Evolutionary conservation across 2,888 invertebrate genomes (phyloP), one percentile per base, ranked within the genome.

Genomic region (Deilephila porcellus): DNA sequence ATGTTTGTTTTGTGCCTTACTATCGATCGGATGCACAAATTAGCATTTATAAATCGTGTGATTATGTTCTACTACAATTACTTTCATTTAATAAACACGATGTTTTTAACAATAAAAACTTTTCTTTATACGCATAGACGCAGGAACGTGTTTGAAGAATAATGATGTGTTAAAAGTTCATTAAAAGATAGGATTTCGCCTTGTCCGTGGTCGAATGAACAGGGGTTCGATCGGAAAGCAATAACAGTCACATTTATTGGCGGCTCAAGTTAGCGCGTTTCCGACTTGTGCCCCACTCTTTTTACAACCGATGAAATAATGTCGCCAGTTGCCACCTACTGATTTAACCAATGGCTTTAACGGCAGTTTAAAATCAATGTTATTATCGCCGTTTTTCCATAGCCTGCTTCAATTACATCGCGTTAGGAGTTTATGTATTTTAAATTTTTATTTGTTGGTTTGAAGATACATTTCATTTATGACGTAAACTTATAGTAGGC

Each of bases 221-320:
- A 73, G 71, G 71, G 76, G 71, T 70, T 76, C 75, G 74, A 81
- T 81, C 78, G 79, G 78, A 78, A 81, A 81, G 76, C 75, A 81
- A 83, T 83, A 82, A 82, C 67, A 67, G 67, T 67, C 81, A 83
- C 79, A 76, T 79, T 59, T 74, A 73, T 70, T 76, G 74, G 76
- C 73, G 74, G 74, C 74, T 78, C 79, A 76, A 82, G 78, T 77
- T 77, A 75, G 74, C 78, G 75, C 37, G 76, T 74, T 80, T 78
- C 77, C 77, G 77, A 74, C 60, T 60, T 74, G 63, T 70, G 53
- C 37, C 67, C 14, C 52, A 52, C 67, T 67, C 67, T 67, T 64
- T 60, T 64, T 67, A 67, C 67, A 67, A 67, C 52, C 67, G 52
- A 67, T 67, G 67, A 67, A 67, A 67, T 52, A 52, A 67, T 67